phyloP scores from a whole-genome alignment of 2,113 vertebrate species.

The Gymnarchus niloticus region DNA sequence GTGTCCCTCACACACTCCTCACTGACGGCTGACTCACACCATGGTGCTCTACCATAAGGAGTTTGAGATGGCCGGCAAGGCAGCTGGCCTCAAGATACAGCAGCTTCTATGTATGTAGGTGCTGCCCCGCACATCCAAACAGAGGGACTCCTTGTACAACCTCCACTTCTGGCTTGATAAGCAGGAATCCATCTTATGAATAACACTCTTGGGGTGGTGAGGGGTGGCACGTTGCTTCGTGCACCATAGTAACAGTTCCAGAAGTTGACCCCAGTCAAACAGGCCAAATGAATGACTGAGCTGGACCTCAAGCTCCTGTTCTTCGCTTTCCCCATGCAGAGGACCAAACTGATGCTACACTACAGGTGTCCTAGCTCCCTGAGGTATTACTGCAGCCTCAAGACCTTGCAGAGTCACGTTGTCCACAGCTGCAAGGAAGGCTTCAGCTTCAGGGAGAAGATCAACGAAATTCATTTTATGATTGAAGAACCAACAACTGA shows the following conservation, averaged over 20 bases:
- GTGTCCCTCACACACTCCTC: not conserved
- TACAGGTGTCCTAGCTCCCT: too few species aligned
- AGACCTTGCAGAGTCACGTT: too few species aligned
- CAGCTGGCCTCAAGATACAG: conserved; percentile 74
- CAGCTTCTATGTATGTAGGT: conserved; percentile 81
- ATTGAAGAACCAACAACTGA: too few species aligned
- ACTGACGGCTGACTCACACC: not conserved
- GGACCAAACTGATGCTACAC: too few species aligned
- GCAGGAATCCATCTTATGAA: conserved; percentile 11
- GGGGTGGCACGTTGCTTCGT: too few species aligned
- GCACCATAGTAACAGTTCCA: too few species aligned
- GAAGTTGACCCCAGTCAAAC: too few species aligned
- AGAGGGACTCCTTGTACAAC: conserved; percentile 52
- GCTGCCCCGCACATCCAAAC: conserved; percentile 63
- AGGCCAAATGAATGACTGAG: too few species aligned
- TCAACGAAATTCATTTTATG: too few species aligned
- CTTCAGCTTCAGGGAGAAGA: not conserved
- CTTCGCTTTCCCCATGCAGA: too few species aligned
- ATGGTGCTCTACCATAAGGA: conserved; percentile 56
- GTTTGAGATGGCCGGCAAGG: conserved; percentile 65
- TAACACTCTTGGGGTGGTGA: not conserved
- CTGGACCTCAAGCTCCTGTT: too few species aligned
- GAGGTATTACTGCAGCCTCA: too few species aligned
- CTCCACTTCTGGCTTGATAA: conserved; percentile 86
- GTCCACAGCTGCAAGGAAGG: not conserved